Conservation (phyloP, 2,113 vertebrate species). For the Catharus fuscescens region DNA sequence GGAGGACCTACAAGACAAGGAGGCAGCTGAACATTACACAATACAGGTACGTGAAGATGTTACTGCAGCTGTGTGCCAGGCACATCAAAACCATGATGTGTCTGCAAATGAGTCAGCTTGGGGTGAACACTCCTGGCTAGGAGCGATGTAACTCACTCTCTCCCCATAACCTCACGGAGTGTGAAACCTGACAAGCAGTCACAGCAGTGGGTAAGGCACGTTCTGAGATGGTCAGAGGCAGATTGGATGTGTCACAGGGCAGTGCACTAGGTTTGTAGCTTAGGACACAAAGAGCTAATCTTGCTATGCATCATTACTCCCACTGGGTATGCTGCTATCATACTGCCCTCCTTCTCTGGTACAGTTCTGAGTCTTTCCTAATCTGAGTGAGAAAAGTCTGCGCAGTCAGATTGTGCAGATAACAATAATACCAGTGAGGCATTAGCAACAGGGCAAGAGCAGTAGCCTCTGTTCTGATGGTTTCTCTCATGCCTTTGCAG, state of each 20-base stretch:
- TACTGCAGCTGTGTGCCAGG: not conserved
- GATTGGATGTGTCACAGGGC: not conserved
- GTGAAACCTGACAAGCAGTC: not conserved
- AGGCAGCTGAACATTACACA: not conserved
- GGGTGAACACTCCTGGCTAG: not conserved
- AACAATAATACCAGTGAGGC: rapidly evolving
- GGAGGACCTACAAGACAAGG: not conserved
- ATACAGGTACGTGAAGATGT: not conserved
- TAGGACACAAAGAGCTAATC: not conserved
- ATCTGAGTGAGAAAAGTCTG: not conserved
- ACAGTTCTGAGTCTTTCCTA: not conserved
- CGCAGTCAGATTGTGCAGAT: not conserved
- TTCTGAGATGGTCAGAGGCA: not conserved
- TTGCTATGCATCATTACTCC: not conserved
- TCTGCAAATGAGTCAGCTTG: not conserved
- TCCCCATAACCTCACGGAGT: not conserved
- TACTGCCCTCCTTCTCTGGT: not conserved
- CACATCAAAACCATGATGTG: rapidly evolving
- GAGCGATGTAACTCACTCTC: rapidly evolving
- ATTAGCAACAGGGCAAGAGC: not conserved
- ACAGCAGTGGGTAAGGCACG: not conserved
- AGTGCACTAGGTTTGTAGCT: not conserved
- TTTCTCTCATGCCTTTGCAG: not conserved
- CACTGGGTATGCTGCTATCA: not conserved
- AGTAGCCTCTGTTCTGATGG: not conserved